These are phyloP conservation scores for Sitodiplosis mosellana DNA, from an alignment of 1,140 invertebrate genomes.

Conservation along the genomic window DNA sequence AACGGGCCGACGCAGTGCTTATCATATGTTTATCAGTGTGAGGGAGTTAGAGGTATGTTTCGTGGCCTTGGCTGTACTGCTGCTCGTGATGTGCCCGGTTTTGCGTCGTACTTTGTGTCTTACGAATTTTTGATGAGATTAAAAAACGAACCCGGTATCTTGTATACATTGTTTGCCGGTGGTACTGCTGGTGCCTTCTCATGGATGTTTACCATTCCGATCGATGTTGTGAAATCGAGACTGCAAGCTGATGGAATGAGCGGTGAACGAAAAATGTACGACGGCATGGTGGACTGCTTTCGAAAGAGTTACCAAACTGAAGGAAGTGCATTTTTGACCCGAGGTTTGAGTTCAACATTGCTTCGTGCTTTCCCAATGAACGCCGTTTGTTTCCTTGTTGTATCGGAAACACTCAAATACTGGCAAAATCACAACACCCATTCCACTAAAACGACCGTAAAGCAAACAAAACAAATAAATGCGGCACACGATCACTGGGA, in stretches of 20 bases:
- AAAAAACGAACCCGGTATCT: slow-evolving; percentile 23
- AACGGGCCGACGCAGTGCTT: slow-evolving; percentile 44
- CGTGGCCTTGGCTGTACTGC: slow-evolving; percentile 58
- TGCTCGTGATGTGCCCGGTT: slow-evolving; percentile 51
- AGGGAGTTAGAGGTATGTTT: slow-evolving; percentile 50
- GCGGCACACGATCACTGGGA: not conserved
- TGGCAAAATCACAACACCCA: not conserved
- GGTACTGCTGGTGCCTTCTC: slow-evolving; percentile 66
- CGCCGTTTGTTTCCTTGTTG: slow-evolving; percentile 72
- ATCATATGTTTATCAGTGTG: slow-evolving; percentile 35
- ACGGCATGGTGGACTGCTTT: slow-evolving; percentile 50
- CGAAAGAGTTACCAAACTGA: slow-evolving; percentile 44
- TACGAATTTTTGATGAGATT: slow-evolving; percentile 49
- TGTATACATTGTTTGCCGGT: slow-evolving; percentile 51
- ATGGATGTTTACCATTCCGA: slow-evolving; percentile 71
- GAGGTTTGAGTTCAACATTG: slow-evolving; percentile 56
- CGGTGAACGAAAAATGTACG: slow-evolving; percentile 30
- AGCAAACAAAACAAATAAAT: not conserved
- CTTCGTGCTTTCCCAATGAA: slow-evolving; percentile 83
- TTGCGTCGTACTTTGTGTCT: slow-evolving; percentile 34
- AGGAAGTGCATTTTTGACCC: slow-evolving; percentile 43
- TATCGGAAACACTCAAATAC: slow-evolving; percentile 45
- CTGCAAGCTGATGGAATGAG: slow-evolving; percentile 55
- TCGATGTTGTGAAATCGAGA: slow-evolving; percentile 79
- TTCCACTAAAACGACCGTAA: not conserved